Evolutionary conservation across 2,888 invertebrate genomes (phyloP), one percentile per base, ranked within the genome.

Genomic region (Pedicia rivosa): DNA sequence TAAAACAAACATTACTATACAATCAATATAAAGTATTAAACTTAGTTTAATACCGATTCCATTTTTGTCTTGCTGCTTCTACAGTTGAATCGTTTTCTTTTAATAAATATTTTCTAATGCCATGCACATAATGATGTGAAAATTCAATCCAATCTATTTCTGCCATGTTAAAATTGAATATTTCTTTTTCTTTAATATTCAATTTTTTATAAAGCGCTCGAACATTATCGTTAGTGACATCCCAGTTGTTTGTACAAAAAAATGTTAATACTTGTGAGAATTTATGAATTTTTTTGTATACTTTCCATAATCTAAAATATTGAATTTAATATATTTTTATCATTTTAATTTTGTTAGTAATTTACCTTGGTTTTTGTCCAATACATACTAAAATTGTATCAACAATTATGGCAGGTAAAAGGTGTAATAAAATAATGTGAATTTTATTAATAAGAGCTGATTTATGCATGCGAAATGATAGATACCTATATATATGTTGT

Each of bases 241-340:
- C 54, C 70, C 88, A 87, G 38, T 78, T 70, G 12, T 70, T 64
- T 13, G 68, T 72, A 36, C 73, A 71, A 60, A 92, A 92, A 54
- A 78, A 84, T 1, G 72, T 63, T 15, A 91, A 52, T 0, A 78
- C 72, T 3, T 72, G 67, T 4, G 77, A 68, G 43, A 87, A 78
- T 55, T 77, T 79, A 55, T 86, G 78, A 34, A 91, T 72, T 55
- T 82, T 84, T 42, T 65, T 68, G 56, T 88, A 88, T 34, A 80
- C 68, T 46, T 74, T 76, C 44, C 82, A 61, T 68, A 88, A 70
- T 60, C 80, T 90, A 66, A 29, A 48, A 47, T n/a, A n/a, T n/a
- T n/a, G n/a, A n/a, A n/a, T n/a, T n/a, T n/a, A n/a, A n/a, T n/a
- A 28, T 28, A 28, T 28, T 5, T 5, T n/a, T 28, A 28, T 15